A percentile compares a stretch with the other conserved stretches of the same genome.
Evolutionary conservation across 1,140 invertebrate species (phyloP).

Genomic region (Eriosoma lanigerum): DNA sequence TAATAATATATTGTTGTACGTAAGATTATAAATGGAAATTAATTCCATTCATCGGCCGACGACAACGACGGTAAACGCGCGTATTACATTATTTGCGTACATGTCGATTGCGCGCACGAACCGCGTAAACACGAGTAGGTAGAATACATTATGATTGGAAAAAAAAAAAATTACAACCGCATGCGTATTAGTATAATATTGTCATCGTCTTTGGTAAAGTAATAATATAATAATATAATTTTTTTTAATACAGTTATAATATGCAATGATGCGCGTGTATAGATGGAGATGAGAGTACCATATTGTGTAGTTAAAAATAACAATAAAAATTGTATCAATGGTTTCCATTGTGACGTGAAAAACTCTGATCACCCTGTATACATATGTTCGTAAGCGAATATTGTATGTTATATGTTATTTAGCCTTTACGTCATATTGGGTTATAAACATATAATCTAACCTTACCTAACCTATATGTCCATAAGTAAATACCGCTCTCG

Average conservation of each 20-base stretch:
- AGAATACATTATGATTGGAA: background rate
- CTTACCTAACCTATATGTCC: no score
- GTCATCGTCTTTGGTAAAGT: background rate
- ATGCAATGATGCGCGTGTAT: background rate
- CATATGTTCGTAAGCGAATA: no score
- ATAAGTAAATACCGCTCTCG: no score
- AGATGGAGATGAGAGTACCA: no score
- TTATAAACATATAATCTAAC: no score
- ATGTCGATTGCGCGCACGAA: slow-evolving; percentile 41
- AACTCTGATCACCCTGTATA: no score
- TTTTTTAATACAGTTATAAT: slow-evolving; percentile 6
- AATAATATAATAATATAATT: background rate
- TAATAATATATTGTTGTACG: no score
- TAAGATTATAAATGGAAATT: slow-evolving; percentile 47
- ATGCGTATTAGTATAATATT: background rate
- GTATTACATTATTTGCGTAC: background rate
- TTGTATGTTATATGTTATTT: no score
- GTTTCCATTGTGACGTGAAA: no score
- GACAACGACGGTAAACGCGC: background rate
- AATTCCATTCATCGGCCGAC: slow-evolving; percentile 48
- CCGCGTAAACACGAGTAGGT: background rate
- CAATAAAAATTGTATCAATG: no score
- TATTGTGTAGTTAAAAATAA: no score
- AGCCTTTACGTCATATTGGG: no score
- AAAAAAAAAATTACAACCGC: background rate